phyloP scores from a whole-genome alignment of 2,888 invertebrate genomes.

The Embidobia sp. region DNA sequence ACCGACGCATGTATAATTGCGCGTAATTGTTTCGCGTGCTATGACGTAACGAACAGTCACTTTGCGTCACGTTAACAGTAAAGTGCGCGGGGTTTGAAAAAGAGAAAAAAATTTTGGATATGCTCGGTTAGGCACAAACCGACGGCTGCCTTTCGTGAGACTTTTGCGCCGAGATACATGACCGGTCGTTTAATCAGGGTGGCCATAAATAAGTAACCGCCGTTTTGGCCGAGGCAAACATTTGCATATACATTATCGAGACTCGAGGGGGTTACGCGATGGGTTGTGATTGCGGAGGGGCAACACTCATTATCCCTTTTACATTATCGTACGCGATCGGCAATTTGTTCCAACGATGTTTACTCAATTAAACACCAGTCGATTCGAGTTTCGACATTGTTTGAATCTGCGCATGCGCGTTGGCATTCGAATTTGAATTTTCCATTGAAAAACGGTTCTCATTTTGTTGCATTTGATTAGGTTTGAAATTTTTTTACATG shows the following conservation, averaged over 20 bases:
- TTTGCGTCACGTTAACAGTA: constrained; percentile 47
- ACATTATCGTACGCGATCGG: constrained; percentile 42
- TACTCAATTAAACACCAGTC: too few species aligned
- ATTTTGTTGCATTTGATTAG: too few species aligned
- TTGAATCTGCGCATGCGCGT: too few species aligned
- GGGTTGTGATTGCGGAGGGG: constrained; percentile 25
- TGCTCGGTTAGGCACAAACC: constrained; percentile 25
- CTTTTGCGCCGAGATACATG: too few species aligned
- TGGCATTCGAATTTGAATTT: too few species aligned
- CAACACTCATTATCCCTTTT: too few species aligned
- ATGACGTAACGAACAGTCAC: constrained; percentile 47
- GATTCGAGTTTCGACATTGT: too few species aligned
- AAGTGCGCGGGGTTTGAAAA: constrained; percentile 33
- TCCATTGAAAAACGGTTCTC: too few species aligned
- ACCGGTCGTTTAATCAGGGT: constrained; percentile 50
- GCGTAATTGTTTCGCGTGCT: constrained; percentile 32
- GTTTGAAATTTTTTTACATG: too few species aligned
- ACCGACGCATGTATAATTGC: constrained; percentile 27
- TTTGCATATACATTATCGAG: constrained; percentile 32
- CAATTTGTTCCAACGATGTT: too few species aligned
- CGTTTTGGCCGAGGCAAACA: constrained; percentile 43
- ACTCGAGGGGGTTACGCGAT: constrained; percentile 14
- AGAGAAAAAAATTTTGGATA: constrained; percentile 27
- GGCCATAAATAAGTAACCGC: constrained; percentile 59
- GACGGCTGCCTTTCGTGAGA: constrained; percentile 35